These are phyloP conservation scores for Bos indicus DNA, from an alignment of 2,113 vertebrate species.

Conservation along the genomic window DNA sequence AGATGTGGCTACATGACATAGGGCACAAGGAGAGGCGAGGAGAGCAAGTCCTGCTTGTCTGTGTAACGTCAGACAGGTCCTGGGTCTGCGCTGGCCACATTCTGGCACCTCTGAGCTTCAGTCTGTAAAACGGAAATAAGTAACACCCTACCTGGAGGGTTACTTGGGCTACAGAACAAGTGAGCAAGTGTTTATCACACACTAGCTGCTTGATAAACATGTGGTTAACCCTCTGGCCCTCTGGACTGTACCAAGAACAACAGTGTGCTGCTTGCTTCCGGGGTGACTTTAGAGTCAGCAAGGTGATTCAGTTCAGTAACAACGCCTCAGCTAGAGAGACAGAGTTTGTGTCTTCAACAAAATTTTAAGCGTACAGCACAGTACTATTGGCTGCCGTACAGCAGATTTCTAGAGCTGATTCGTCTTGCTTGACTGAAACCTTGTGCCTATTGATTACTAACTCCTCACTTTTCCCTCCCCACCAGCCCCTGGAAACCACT, in stretches of 20 bases:
- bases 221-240: not conserved
- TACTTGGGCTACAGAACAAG: not conserved
- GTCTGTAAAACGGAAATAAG: not conserved
- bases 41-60: not conserved
- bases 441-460: fast-evolving
- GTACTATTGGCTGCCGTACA: fast-evolving
- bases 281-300: not conserved
- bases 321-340: not conserved
- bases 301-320: not conserved
- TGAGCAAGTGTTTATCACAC: not conserved
- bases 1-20: not conserved
- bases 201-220: not conserved
- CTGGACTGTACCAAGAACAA: too few species aligned
- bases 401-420: not conserved
- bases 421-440: not conserved
- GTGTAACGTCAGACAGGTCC: not conserved
- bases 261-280: not conserved
- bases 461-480: not conserved
- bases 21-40: fast-evolving
- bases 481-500: too few species aligned
- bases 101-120: not conserved
- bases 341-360: not conserved
- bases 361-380: fast-evolving
- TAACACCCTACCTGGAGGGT: not conserved
- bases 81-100: not conserved